Evolutionary conservation across 1,140 invertebrate species (phyloP).

Genomic region (Eurosta solidaginis): DNA sequence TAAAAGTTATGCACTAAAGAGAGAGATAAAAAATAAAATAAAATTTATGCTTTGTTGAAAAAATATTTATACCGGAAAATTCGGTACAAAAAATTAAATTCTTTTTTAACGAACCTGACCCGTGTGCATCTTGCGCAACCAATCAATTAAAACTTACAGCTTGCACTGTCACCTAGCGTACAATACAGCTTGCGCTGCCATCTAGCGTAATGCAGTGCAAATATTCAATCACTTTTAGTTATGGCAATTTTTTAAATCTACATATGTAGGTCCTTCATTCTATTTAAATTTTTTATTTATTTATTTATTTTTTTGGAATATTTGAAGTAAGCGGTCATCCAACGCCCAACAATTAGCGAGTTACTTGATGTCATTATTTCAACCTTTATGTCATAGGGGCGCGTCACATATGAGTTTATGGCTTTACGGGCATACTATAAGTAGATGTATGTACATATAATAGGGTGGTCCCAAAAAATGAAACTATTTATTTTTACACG

Average conservation of each 20-base stretch:
- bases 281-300: background rate
- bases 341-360: background rate
- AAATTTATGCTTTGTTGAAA: no score
- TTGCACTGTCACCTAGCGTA: no score
- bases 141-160: no score
- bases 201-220: no score
- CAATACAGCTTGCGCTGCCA: no score
- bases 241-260: background rate
- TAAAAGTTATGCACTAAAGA: slow-evolving; percentile 33
- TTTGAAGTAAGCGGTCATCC: background rate
- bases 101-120: no score
- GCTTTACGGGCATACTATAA: background rate
- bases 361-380: background rate
- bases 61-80: background rate
- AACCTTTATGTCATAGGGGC: background rate
- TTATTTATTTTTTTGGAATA: background rate
- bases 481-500: background rate
- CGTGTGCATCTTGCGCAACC: no score
- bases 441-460: no score
- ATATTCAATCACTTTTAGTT: no score
- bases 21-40: no score
- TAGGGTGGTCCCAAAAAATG: no score
- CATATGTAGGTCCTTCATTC: no score
- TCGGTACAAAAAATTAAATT: background rate
- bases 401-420: background rate